Evolutionary conservation across 2,888 invertebrate species (phyloP).

Genomic region (Pammene fasciana): DNA sequence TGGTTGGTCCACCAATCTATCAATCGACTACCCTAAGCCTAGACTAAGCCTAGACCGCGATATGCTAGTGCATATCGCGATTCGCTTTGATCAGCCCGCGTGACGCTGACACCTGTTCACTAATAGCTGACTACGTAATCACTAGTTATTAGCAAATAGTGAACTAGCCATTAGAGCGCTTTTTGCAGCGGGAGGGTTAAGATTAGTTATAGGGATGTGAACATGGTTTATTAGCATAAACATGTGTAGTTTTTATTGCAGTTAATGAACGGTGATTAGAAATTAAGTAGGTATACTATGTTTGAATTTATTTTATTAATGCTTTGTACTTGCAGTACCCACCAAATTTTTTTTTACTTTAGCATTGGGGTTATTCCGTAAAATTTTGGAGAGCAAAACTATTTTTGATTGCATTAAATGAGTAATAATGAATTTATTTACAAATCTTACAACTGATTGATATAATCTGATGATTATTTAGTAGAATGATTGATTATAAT

Average conservation of each 20-base stretch:
- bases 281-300: background rate
- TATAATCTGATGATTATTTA: no score
- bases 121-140: constrained; percentile 35
- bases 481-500: no score
- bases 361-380: no score
- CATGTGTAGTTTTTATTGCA: background rate
- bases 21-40: background rate
- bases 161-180: constrained; percentile 15
- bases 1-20: no score
- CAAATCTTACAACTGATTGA: no score
- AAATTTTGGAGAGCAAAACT: no score
- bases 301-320: no score
- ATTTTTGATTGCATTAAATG: no score
- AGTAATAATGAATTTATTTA: no score
- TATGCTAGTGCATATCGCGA: background rate
- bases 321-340: no score
- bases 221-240: constrained; percentile 21
- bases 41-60: constrained; percentile 1
- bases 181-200: constrained; percentile 33
- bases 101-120: constrained; percentile 38
- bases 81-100: constrained; percentile 32
- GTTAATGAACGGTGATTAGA: background rate
- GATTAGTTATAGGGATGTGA: constrained; percentile 13
- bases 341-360: no score
- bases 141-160: constrained; percentile 28